Evolutionary conservation across 2,797 vertebrate genomes (phyloP).

Genomic region (Balearica regulorum): DNA sequence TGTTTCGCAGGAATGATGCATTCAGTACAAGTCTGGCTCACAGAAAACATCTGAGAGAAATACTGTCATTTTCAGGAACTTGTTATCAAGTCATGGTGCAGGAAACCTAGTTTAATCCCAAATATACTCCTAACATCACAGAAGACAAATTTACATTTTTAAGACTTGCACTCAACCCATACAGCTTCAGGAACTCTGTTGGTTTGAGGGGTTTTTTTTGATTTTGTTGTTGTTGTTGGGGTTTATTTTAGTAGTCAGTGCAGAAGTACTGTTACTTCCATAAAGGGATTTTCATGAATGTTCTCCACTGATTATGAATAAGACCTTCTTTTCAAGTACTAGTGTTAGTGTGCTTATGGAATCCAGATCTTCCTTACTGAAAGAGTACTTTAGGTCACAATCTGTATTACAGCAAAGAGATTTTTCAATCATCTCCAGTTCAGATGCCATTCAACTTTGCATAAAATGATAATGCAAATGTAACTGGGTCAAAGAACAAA

Average conservation of each 20-base stretch:
- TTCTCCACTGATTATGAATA: background rate
- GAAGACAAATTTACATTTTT: background rate
- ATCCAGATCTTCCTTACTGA: background rate
- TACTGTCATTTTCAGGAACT: background rate
- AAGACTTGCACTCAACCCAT: background rate
- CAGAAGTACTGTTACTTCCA: background rate
- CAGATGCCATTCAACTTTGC: background rate
- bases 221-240: too few species aligned
- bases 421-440: background rate
- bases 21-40: background rate
- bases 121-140: background rate
- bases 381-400: background rate
- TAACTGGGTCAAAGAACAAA: background rate
- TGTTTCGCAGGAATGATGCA: background rate
- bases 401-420: background rate
- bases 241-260: background rate
- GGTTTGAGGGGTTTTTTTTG: rapidly evolving
- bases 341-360: too few species aligned
- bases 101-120: background rate
- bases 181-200: background rate
- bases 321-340: background rate
- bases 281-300: background rate
- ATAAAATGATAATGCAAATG: background rate
- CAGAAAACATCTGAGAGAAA: background rate
- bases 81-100: background rate